phyloP scores from a whole-genome alignment of 2,797 vertebrate genomes.

The Diglossa cyanea region DNA sequence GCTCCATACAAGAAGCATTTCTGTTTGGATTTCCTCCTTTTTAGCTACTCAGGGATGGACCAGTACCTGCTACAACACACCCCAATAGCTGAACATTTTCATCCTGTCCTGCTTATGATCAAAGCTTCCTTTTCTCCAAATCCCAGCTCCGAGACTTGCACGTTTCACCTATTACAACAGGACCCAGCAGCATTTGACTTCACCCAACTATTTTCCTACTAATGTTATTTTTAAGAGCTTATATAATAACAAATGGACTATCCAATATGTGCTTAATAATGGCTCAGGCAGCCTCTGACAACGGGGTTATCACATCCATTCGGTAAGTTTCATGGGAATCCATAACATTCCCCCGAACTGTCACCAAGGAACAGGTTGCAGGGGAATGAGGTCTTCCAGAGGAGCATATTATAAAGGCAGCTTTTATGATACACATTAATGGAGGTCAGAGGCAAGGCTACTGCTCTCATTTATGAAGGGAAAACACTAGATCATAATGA shows the following conservation, averaged over 20 bases:
- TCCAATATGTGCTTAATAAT: not conserved
- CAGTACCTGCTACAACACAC: not conserved
- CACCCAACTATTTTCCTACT: not conserved
- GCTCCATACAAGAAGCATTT: not conserved
- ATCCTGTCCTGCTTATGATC: not conserved
- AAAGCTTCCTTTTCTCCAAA: not conserved
- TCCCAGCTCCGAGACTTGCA: not conserved
- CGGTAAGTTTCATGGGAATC: not conserved
- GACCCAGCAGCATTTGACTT: not conserved
- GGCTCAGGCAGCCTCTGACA: not conserved
- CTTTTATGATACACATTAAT: not conserved
- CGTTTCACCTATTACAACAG: not conserved
- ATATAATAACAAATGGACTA: not conserved
- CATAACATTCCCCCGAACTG: not conserved
- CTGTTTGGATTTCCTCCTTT: not conserved
- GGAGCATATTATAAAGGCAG: not conserved
- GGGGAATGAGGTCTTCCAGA: conserved; percentile 12
- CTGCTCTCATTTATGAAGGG: not conserved
- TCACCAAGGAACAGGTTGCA: not conserved
- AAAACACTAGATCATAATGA: conserved; percentile 19
- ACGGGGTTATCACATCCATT: not conserved
- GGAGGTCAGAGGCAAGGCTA: conserved; percentile 39
- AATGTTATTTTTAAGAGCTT: not conserved
- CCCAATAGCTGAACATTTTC: not conserved
- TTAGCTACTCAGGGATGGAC: accelerated